These are phyloP conservation scores for Parnassius apollo DNA, from an alignment of 2,888 invertebrate genomes.

Conservation along the genomic window DNA sequence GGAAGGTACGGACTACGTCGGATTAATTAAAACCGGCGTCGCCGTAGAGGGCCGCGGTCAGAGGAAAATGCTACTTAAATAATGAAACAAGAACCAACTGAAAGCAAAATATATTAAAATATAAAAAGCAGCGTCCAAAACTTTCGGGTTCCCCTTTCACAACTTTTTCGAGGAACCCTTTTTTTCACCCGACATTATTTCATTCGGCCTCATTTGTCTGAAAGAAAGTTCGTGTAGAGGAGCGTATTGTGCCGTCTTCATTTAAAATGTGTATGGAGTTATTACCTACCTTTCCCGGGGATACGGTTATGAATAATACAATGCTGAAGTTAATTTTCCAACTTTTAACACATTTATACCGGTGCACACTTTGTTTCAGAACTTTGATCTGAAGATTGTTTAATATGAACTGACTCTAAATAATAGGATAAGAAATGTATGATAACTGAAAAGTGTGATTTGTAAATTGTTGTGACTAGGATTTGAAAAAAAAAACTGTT, in stretches of 20 bases:
- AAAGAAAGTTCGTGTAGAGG: slow-evolving; percentile 70
- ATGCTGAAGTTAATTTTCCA: slow-evolving; percentile 45
- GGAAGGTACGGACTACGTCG: slow-evolving; percentile 66
- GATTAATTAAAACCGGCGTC: slow-evolving; percentile 75
- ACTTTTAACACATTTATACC: slow-evolving; percentile 32
- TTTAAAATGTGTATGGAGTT: slow-evolving; percentile 72
- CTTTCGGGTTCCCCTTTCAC: slow-evolving; percentile 71
- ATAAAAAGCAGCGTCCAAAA: slow-evolving; percentile 62
- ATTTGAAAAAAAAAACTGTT: too few species aligned
- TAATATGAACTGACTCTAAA: slow-evolving; percentile 16
- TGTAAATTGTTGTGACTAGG: too few species aligned
- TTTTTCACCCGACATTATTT: slow-evolving; percentile 73
- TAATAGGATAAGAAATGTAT: too few species aligned
- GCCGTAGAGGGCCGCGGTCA: slow-evolving; percentile 64
- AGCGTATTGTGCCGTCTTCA: slow-evolving; percentile 62
- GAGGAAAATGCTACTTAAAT: slow-evolving; percentile 69
- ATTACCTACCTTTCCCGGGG: slow-evolving; percentile 38
- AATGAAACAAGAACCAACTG: slow-evolving; percentile 61
- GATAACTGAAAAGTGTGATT: too few species aligned
- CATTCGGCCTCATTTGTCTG: slow-evolving; percentile 76
- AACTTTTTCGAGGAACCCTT: slow-evolving; percentile 73
- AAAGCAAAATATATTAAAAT: slow-evolving; percentile 60
- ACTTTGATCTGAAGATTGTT: slow-evolving; percentile 30
- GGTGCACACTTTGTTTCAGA: slow-evolving; percentile 35
- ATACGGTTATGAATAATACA: slow-evolving; percentile 44